A percentile compares a stretch with the other conserved stretches of the same genome.
Conservation (phyloP, 2,888 invertebrate species). For the Yponomeuta malinellus region DNA sequence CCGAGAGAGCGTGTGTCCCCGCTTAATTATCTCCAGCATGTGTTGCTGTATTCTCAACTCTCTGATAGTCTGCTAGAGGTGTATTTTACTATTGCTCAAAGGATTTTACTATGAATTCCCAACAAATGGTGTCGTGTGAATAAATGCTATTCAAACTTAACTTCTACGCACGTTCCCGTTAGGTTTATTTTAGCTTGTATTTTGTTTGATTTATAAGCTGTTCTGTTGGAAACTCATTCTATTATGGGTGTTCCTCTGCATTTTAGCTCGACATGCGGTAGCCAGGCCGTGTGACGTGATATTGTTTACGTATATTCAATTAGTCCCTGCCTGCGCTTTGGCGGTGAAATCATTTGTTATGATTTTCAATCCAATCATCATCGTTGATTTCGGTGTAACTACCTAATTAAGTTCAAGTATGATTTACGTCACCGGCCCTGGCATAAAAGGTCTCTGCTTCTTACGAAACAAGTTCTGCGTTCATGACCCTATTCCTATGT, state of each 20-base stretch:
- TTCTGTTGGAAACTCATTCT: constrained; percentile 32
- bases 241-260: constrained; percentile 64
- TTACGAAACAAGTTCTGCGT: constrained; percentile 30
- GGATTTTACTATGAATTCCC: constrained; percentile 35
- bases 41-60: constrained; percentile 22
- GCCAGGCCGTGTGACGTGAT: constrained; percentile 49
- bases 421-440: no score
- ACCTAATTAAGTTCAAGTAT: no score
- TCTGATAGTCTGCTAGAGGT: constrained; percentile 28
- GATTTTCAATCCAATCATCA: background rate
- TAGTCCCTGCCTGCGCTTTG: constrained; percentile 25
- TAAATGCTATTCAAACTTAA: constrained; percentile 23
- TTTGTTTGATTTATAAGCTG: constrained; percentile 24
- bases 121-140: constrained; percentile 33
- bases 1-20: constrained; percentile 69
- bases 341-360: constrained; percentile 24
- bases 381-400: no score
- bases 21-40: constrained; percentile 48
- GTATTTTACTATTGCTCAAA: constrained; percentile 31
- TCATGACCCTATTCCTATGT: constrained; percentile 32
- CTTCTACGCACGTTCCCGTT: constrained; percentile 13
- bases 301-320: constrained; percentile 55
- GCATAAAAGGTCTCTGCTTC: no score
- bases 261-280: constrained; percentile 49
- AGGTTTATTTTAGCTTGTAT: constrained; percentile 23